Base-by-base conservation (phyloP, 2,888 invertebrate genomes). In the Helicoverpa assulta region DNA sequence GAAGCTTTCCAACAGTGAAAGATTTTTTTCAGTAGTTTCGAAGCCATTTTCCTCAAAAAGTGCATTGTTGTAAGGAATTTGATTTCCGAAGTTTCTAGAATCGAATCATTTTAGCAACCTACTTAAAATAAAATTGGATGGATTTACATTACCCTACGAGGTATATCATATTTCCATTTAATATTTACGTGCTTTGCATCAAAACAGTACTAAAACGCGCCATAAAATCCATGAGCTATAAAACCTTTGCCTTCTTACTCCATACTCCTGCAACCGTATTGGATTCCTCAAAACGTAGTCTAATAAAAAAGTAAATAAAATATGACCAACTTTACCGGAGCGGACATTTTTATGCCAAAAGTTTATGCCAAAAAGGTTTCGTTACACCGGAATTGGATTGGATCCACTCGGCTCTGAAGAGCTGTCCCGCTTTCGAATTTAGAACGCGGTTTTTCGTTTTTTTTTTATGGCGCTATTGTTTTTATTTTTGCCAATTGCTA, bases 261-360 rank as follows among this genome's bases (percentile, higher is more conserved):
- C 21, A 43, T 21, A 29, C 29, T 43, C 21, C 19, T 70, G 12
- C n/a, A 19, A 6, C 29, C 50, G 16, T 56, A 19, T 47, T 51
- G 43, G 18, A 0, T 47, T 66, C 16, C 26, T 37, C 51, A 72
- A 72, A 43, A 54, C 10, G 16, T 14, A n/a, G 19, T 26, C 21
- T n/a, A n/a, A n/a, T n/a, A n/a, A n/a, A n/a, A n/a, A n/a, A 8
- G 21, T 40, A 51, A 62, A 73, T 73, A 73, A 73, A 73, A 62
- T 55, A 33, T 26, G 43, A 55, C 61, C 40, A 73, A 68, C n/a
- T 61, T 67, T 61, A 67, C 61, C 7, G 8, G 0, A 14, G 12
- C 40, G 10, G 33, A 43, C 52, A 53, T 54, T 57, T 61, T 73
- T 62, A 61, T 68, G 57, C 16, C 57, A 61, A 67, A 73, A 67